phyloP scores from a whole-genome alignment of 1,140 invertebrate species.

The Hyles euphorbiae region DNA sequence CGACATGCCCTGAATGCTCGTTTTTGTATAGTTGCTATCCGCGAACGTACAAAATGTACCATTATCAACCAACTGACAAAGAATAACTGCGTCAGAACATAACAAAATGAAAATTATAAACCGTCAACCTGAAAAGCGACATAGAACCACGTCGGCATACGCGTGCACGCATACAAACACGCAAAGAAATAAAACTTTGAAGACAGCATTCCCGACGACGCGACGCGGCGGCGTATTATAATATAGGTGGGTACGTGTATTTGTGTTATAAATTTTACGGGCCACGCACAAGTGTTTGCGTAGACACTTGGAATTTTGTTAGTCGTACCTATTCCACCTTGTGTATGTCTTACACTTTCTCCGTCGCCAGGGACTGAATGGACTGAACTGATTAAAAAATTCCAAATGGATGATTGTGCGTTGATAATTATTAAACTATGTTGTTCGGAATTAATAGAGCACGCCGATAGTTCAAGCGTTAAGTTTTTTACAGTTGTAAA shows the following conservation, averaged over 20 bases:
- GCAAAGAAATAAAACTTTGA: constrained; percentile 45
- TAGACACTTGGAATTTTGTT: constrained; percentile 44
- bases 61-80: neutral
- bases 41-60: neutral
- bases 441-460: neutral
- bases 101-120: constrained; percentile 6
- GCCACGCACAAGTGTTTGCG: constrained; percentile 48
- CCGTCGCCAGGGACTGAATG: too few relatives aligned
- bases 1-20: too few relatives aligned
- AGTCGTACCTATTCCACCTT: constrained; percentile 10
- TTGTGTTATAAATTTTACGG: constrained; percentile 57
- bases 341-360: too few relatives aligned
- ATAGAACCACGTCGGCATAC: constrained; percentile 10
- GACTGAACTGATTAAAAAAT: too few relatives aligned
- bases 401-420: too few relatives aligned
- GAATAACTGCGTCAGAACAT: neutral
- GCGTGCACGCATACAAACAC: constrained; percentile 30
- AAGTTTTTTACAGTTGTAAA: too few relatives aligned
- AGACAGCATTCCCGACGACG: constrained; percentile 41
- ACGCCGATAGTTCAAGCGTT: too few relatives aligned
- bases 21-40: neutral
- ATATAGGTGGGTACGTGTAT: constrained; percentile 33
- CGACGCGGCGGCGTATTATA: constrained; percentile 21
- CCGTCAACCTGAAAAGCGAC: neutral
- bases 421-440: too few relatives aligned